Evolutionary conservation across 2,113 vertebrate species (phyloP), one percentile per base, ranked within the genome.

Genomic region (Marcusenius ussheri): DNA sequence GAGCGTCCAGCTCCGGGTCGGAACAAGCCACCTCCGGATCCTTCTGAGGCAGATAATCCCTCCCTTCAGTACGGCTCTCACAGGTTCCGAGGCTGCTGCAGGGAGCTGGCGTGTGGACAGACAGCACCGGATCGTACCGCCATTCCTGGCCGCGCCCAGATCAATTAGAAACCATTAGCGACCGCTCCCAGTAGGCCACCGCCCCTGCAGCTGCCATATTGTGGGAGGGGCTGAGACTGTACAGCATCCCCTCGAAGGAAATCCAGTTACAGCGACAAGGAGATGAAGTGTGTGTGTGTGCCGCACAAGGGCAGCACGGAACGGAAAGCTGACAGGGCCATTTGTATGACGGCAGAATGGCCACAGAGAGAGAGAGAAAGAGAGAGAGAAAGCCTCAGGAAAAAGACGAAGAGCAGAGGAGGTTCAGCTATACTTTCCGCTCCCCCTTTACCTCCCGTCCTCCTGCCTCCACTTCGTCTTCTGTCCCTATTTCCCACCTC

Each of bases 241-340:
- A 90, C 8, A 11, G 92, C 91, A 92, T 92, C 87, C 90, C 89
- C 88, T 90, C 89, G 56, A 90, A 93, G 83, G 91, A 92, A 90
- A 90, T 94, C 92, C 53, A 92, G 93, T 95, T 94, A 92, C 93
- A 96, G 95, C 94, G 95, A 93, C 94, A 92, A 94, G 94, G 83
- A 91, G 88, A 35, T 91, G 90, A 0, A 0, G 88, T 21, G 50
- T 45, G 42, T 90, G 1, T 66, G 94, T 90, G 88, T 2, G 35
- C 66, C 92, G 91, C 94, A 93, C 93, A 94, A 95, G 93, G 91
- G 93, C 92, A 90, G 92, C 91, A 93, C 92, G 93, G 92, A 93
- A 3, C 83, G 2, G 1, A 42, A 27, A 90, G 51, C 62, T 58
- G 94, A 89, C 90, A 89, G 90, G 91, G 91, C 91, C 93, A 94